Conservation (phyloP, 2,797 vertebrate species). For the Halcyon leucocephala region DNA sequence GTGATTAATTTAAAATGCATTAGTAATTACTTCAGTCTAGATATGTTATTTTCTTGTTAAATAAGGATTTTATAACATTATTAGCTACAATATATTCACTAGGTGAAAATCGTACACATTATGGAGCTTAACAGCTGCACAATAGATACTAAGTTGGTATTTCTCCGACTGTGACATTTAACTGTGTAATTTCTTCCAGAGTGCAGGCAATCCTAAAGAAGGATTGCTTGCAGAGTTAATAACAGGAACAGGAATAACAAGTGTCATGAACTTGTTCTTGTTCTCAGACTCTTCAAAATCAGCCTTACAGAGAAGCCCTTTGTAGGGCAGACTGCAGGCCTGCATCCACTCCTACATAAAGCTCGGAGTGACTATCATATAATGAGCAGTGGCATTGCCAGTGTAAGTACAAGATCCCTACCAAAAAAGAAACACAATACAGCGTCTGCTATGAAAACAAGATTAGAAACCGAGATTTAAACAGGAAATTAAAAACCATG, state of each 20-base stretch:
- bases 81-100: neutral
- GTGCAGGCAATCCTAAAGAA: neutral
- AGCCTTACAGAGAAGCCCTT: neutral
- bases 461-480: neutral
- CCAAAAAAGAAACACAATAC: neutral
- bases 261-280: neutral
- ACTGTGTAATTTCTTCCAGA: neutral
- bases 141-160: neutral
- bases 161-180: neutral
- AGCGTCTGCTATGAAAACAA: neutral
- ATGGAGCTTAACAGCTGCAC: neutral
- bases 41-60: neutral
- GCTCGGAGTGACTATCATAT: neutral
- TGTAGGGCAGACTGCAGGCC: neutral
- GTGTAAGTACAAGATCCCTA: neutral
- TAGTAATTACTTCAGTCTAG: neutral
- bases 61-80: neutral
- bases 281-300: neutral
- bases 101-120: neutral
- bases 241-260: neutral
- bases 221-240: neutral
- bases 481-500: neutral
- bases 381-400: neutral
- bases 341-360: neutral
- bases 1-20: neutral